A percentile compares a stretch with the other conserved stretches of the same genome.
phyloP scores from a whole-genome alignment of 2,113 vertebrate genomes.

The Catharus minimus region DNA sequence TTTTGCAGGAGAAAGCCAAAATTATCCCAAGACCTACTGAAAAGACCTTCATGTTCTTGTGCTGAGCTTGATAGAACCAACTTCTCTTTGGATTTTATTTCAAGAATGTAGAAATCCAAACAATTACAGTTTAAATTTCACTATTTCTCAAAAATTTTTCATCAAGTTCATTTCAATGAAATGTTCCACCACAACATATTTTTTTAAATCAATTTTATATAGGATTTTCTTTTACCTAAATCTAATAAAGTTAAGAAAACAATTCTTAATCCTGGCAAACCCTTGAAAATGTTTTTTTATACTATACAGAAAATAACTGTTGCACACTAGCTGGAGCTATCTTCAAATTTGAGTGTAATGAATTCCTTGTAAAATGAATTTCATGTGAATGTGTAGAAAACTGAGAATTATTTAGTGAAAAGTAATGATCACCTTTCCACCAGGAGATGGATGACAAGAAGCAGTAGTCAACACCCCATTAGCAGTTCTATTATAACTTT shows the following conservation, averaged over 20 bases:
- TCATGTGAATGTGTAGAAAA: slow-evolving; percentile 34
- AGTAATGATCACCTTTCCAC: slow-evolving; percentile 50
- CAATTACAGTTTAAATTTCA: neutral
- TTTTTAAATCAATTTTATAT: neutral
- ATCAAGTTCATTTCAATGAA: neutral
- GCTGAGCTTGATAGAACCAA: neutral
- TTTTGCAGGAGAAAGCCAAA: neutral
- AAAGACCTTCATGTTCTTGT: neutral
- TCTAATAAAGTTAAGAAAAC: neutral
- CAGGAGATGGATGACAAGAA: slow-evolving; percentile 57
- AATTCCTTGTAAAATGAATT: slow-evolving; percentile 47
- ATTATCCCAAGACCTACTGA: neutral
- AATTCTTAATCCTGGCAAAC: neutral
- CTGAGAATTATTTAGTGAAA: slow-evolving; percentile 49
- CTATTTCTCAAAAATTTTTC: neutral
- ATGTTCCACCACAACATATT: neutral
- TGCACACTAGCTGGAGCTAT: neutral
- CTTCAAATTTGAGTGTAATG: slow-evolving; percentile 29
- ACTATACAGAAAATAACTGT: neutral
- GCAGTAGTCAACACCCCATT: slow-evolving; percentile 67
- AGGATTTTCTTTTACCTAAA: neutral
- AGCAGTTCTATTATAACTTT: slow-evolving; percentile 65
- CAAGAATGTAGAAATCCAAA: neutral
- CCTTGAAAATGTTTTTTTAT: neutral
- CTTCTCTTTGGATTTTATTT: neutral